A percentile compares a stretch with the other conserved stretches of the same genome.
Conservation (phyloP, 1,140 invertebrate genomes). For the Berghia stephanieae region DNA sequence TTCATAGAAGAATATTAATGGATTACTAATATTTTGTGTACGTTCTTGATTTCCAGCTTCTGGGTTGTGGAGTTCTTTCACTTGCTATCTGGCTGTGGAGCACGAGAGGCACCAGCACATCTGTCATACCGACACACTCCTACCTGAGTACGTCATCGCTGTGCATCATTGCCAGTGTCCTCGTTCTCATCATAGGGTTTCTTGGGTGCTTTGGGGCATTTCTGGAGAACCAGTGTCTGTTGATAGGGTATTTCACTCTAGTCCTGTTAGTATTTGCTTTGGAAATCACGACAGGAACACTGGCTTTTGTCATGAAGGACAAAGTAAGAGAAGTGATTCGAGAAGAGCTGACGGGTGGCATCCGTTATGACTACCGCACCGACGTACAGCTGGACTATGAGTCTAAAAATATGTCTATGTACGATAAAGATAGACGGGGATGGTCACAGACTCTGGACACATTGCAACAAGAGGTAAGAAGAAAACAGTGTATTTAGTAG, state of each 20-base stretch:
- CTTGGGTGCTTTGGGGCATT: conserved; percentile 90
- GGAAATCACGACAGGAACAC: conserved; percentile 80
- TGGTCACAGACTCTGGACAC: conserved; percentile 45
- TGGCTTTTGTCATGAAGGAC: conserved; percentile 81
- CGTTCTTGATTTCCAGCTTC: conserved; percentile 70
- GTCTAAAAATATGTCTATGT: not conserved
- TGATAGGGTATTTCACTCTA: conserved; percentile 82
- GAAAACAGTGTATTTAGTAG: not conserved
- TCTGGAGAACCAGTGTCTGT: conserved; percentile 85
- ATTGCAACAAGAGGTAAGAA: conserved; percentile 51
- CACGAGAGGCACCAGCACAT: conserved; percentile 45
- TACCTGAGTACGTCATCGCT: conserved; percentile 56
- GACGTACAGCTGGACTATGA: conserved; percentile 12
- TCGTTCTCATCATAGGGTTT: conserved; percentile 85
- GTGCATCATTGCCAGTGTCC: conserved; percentile 75
- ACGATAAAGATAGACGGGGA: conserved; percentile 26
- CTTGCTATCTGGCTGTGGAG: conserved; percentile 79
- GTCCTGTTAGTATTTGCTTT: conserved; percentile 83
- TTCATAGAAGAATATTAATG: not conserved
- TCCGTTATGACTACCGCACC: conserved; percentile 46
- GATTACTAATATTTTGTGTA: not conserved
- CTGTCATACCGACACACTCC: conserved; percentile 46
- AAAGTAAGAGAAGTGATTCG: conserved; percentile 71
- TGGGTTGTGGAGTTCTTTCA: conserved; percentile 76
- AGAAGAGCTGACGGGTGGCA: conserved; percentile 45